Base-by-base conservation (phyloP, 1,140 invertebrate species). In the Ostrea denselamellosa region DNA sequence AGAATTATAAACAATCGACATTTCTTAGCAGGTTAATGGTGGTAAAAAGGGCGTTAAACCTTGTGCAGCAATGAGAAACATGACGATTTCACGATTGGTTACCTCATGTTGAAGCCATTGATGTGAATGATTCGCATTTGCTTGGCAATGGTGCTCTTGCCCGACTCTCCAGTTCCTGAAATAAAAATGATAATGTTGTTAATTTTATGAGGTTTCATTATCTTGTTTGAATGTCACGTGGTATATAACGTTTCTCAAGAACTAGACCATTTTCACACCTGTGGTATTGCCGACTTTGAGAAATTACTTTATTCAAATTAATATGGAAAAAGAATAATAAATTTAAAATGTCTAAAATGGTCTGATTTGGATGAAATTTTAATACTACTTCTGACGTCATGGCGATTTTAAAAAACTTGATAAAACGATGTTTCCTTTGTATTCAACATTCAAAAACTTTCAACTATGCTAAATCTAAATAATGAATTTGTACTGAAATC, bases 91-190 rank as follows among this genome's bases (percentile, higher is more conserved):
- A 77, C 68, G 25, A 34, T 17, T 5, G 12, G 8, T 91, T 90
- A 94, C 93, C 88, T 86, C 17, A 89, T 97, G 95, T 97, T 98
- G 86, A 93, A 93, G 2, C 93, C 93, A 58, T 94, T 93, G 44
- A 93, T 93, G 83, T 94, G 93, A 34, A 93, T 94, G 65, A 93
- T 93, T 91, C 90, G 92, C 95, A 95, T 95, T 90, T 95, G 95
- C 88, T 95, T 95, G 14, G 95, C 92, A 34, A 95, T 95, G 52
- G 95, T 95, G 86, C 94, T 95, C 89, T 95, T 95, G 0, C 95
- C 95, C 25, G 94, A 94, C 89, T 95, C 95, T 19, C 95, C 95
- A 28, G 94, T 93, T 10, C 94, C 94, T 94, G 28, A 34, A 77
- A 77, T 77, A 77, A 77, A 77, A 8, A 77, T 22, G 68, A 77